Percentiles rank a stretch among this genome's conserved stretches.
Evolutionary conservation across 1,140 invertebrate species (phyloP).

Genomic region (Ridgeia piscesae): DNA sequence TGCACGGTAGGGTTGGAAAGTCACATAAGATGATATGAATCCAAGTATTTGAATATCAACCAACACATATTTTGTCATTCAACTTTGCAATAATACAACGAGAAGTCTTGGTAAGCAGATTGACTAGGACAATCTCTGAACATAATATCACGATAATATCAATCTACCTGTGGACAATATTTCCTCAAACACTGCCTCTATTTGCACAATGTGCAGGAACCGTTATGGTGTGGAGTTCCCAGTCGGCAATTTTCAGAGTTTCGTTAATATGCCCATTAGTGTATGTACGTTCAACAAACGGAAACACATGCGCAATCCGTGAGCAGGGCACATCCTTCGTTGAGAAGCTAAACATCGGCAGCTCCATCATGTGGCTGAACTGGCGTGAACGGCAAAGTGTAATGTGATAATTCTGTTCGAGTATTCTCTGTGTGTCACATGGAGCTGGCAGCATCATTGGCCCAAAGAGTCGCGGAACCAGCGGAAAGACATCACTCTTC

Average conservation of each 20-base stretch:
- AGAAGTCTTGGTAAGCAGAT: no score
- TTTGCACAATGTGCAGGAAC: not conserved
- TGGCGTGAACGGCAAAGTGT: constrained; percentile 11
- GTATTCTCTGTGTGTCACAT: constrained; percentile 25
- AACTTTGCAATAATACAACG: no score
- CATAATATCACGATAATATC: not conserved
- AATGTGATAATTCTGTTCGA: constrained; percentile 8
- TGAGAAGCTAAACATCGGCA: constrained; percentile 11
- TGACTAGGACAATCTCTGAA: no score
- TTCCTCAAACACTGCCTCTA: not conserved
- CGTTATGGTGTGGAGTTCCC: not conserved
- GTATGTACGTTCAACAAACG: constrained; percentile 17
- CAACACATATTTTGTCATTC: no score
- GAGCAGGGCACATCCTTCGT: constrained; percentile 7
- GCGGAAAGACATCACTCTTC: constrained; percentile 43
- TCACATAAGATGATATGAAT: no score
- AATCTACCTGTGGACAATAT: not conserved
- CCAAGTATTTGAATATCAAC: no score
- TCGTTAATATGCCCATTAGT: not conserved
- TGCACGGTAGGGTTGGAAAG: no score
- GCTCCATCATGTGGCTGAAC: constrained; percentile 18
- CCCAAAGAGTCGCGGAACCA: constrained; percentile 40
- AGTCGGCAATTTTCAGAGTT: constrained; percentile 14
- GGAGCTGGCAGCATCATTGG: constrained; percentile 39
- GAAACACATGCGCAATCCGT: not conserved